These are phyloP conservation scores for Baryphthengus martii DNA, from an alignment of 2,113 vertebrate genomes.

Conservation along the genomic window DNA sequence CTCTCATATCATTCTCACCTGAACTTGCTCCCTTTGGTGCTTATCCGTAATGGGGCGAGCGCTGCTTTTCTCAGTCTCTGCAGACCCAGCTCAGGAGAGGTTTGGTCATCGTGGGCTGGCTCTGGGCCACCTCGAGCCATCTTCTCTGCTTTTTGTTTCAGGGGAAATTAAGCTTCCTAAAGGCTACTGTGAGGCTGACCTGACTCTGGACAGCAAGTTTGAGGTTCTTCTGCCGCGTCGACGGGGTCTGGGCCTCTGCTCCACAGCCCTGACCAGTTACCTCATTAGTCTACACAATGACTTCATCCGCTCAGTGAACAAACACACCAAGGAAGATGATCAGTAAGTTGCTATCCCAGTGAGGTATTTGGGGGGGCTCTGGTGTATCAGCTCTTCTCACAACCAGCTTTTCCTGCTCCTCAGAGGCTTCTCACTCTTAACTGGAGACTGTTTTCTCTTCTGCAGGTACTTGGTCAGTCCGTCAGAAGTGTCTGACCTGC, in stretches of 20 bases:
- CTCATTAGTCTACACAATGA: slow-evolving; percentile 89
- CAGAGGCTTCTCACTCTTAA: background rate
- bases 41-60: accelerated
- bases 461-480: slow-evolving; percentile 85
- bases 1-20: background rate
- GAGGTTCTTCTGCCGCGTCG: slow-evolving; percentile 84
- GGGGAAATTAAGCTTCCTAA: slow-evolving; percentile 88
- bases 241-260: slow-evolving; percentile 86
- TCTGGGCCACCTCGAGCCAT: background rate
- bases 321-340: slow-evolving; percentile 73
- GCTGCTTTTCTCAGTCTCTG: accelerated
- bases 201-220: slow-evolving; percentile 75
- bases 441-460: background rate
- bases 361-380: background rate
- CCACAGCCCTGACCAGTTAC: slow-evolving; percentile 89
- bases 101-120: background rate
- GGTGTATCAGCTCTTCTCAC: background rate
- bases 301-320: slow-evolving; percentile 76
- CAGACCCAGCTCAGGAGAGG: background rate
- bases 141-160: slow-evolving; percentile 34
- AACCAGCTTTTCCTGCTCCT: background rate
- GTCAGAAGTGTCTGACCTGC: slow-evolving; percentile 85
- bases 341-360: slow-evolving; percentile 64
- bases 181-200: slow-evolving; percentile 75
- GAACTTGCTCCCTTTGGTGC: background rate